phyloP scores from a whole-genome alignment of 2,113 vertebrate genomes.

The Pleuronectes platessa region DNA sequence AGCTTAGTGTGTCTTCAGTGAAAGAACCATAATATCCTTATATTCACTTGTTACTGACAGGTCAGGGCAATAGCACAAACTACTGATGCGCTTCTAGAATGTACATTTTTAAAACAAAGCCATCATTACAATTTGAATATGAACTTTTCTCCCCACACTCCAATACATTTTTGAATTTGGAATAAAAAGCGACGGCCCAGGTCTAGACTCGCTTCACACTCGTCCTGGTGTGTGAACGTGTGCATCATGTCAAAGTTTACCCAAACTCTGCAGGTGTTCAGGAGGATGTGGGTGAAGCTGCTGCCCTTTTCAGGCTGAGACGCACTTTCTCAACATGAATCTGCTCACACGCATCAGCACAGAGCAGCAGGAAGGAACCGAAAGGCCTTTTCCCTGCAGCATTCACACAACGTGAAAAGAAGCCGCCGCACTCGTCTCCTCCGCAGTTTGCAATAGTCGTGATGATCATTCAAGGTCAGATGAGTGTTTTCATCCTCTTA shows the following conservation, averaged over 20 bases:
- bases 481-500: neutral
- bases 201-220: constrained; percentile 12
- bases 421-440: too few species aligned
- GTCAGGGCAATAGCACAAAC: too few species aligned
- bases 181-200: neutral
- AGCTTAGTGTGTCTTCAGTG: too few species aligned
- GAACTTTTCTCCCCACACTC: too few species aligned
- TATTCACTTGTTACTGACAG: too few species aligned
- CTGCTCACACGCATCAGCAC: neutral
- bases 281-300: neutral
- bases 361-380: neutral
- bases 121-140: too few species aligned
- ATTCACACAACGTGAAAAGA: too few species aligned
- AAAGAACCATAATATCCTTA: too few species aligned
- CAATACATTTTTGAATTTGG: too few species aligned
- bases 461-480: constrained; percentile 5
- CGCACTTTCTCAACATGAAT: neutral
- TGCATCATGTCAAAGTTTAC: neutral
- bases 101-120: too few species aligned
- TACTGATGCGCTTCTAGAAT: too few species aligned
- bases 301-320: constrained; percentile 52
- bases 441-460: too few species aligned
- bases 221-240: neutral
- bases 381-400: neutral
- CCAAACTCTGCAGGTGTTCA: neutral